Percentiles rank a stretch among this genome's conserved stretches.
phyloP scores from a whole-genome alignment of 2,888 invertebrate species.

The Dendrolimus houi region DNA sequence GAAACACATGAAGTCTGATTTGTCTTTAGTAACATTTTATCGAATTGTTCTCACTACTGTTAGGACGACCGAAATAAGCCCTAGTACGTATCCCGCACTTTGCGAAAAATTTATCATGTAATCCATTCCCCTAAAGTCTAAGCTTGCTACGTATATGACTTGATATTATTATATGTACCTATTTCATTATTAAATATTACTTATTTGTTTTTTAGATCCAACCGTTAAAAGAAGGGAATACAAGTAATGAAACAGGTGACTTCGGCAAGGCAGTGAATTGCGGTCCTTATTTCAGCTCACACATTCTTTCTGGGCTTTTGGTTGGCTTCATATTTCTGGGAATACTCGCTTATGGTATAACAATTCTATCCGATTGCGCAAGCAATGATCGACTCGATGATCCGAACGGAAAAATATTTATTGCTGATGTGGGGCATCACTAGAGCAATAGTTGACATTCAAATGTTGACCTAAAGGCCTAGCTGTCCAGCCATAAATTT shows the following conservation, averaged over 20 bases:
- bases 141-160: too few relatives aligned
- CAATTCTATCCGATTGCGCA: constrained; percentile 20
- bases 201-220: constrained; percentile 13
- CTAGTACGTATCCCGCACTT: too few relatives aligned
- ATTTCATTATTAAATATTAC: not conserved
- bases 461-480: too few relatives aligned
- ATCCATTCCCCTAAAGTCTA: too few relatives aligned
- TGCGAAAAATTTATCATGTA: too few relatives aligned
- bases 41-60: too few relatives aligned
- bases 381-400: constrained; percentile 39
- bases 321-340: constrained; percentile 19
- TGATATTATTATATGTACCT: too few relatives aligned
- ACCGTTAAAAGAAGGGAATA: constrained; percentile 6
- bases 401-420: constrained; percentile 21
- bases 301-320: constrained; percentile 28
- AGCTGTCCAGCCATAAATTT: too few relatives aligned
- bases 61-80: too few relatives aligned
- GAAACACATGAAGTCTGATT: too few relatives aligned
- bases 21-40: too few relatives aligned
- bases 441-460: not conserved
- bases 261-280: constrained; percentile 35
- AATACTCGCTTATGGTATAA: constrained; percentile 27
- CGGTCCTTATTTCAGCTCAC: constrained; percentile 34
- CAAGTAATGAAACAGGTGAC: not conserved
- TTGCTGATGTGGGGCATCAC: not conserved